phyloP scores from a whole-genome alignment of 1,140 invertebrate species.

The fruit fly (Drosophila melanogaster) region Release_6_plus_ISO1_MT NT_033777.3:27993001-27993500 shows the following conservation, averaged over 20 bases:
- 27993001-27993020: constrained; percentile 70
- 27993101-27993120: constrained; percentile 71
- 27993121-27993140: constrained; percentile 13
- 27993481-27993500: constrained; percentile 1
- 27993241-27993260: constrained; percentile 67
- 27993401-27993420: constrained; percentile 77
- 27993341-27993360: constrained; percentile 28
- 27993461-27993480: not conserved
- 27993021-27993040: constrained; percentile 81
- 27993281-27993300: constrained; percentile 68
- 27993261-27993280: constrained; percentile 43
- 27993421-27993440: constrained; percentile 68
- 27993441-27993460: not conserved
- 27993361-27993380: constrained; percentile 13
- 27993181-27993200: constrained; percentile 68
- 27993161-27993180: constrained; percentile 68
- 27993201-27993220: constrained; percentile 31
- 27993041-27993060: constrained; percentile 83
- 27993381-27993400: constrained; percentile 63
- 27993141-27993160: constrained; percentile 49
- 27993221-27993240: constrained; percentile 74
- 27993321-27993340: constrained; percentile 78
- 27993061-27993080: constrained; percentile 84
- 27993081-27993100: constrained; percentile 83
- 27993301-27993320: constrained; percentile 79